Evolutionary conservation across 2,888 invertebrate genomes (phyloP).

Genomic region (Luperina testacea): DNA sequence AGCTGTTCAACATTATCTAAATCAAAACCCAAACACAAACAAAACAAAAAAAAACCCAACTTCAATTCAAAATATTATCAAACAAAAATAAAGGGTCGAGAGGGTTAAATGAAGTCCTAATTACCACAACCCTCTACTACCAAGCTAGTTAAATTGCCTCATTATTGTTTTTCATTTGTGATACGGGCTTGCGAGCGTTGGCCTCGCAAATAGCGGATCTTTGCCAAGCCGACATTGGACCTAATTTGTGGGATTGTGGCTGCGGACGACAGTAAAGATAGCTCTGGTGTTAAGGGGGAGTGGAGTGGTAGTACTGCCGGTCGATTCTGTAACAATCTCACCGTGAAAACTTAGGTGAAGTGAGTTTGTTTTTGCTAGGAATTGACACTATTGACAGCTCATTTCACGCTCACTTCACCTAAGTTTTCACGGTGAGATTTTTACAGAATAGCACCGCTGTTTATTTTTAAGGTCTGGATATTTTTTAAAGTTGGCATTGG

Average conservation of each 20-base stretch:
- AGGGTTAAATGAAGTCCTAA: constrained; percentile 54
- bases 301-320: constrained; percentile 7
- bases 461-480: background rate
- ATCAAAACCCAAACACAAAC: constrained; percentile 17
- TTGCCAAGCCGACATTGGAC: constrained; percentile 50
- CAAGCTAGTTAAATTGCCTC: constrained; percentile 73
- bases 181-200: constrained; percentile 46
- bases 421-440: too few relatives aligned
- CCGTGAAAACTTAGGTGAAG: too few relatives aligned
- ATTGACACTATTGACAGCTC: too few relatives aligned
- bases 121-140: constrained; percentile 59
- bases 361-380: too few relatives aligned
- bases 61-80: constrained; percentile 35
- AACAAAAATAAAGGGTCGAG: constrained; percentile 42
- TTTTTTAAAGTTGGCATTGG: background rate
- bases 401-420: too few relatives aligned
- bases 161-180: constrained; percentile 80
- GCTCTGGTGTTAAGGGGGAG: constrained; percentile 15
- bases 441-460: too few relatives aligned
- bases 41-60: constrained; percentile 13
- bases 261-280: constrained; percentile 43
- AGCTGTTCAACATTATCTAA: constrained; percentile 2
- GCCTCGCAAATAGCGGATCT: constrained; percentile 54
- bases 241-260: constrained; percentile 69
- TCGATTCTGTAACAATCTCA: too few relatives aligned